A percentile compares a stretch with the other conserved stretches of the same genome.
Evolutionary conservation across 2,113 vertebrate species (phyloP).

Genomic region (Gallinago paraguaiae): DNA sequence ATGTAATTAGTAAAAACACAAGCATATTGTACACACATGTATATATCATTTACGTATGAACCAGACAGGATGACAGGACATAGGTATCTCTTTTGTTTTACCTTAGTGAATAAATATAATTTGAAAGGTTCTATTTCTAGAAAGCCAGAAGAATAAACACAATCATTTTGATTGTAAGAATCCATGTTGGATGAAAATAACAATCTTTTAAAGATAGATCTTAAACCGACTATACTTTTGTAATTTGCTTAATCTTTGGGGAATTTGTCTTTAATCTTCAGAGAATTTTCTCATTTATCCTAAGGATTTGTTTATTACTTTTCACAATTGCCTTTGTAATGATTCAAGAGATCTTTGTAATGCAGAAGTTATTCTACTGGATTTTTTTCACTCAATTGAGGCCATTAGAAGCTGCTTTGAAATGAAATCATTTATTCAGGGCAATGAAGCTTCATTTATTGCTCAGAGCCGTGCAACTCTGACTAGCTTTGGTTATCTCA

Average conservation of each 20-base stretch:
- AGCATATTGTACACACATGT: neutral
- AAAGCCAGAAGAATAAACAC: neutral
- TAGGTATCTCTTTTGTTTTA: neutral
- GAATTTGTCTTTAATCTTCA: neutral
- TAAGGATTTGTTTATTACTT: conserved; percentile 30
- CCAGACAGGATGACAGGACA: neutral
- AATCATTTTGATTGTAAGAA: neutral
- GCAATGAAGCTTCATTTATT: neutral
- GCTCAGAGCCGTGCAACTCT: neutral
- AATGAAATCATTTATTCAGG: conserved; percentile 17
- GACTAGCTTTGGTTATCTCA: neutral
- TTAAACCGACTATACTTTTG: neutral
- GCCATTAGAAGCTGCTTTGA: neutral
- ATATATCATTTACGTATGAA: neutral
- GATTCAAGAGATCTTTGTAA: neutral
- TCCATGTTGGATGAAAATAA: neutral
- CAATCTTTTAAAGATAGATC: neutral
- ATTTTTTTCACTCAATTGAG: neutral
- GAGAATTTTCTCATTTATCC: neutral
- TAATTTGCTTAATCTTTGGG: neutral
- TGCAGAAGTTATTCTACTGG: neutral
- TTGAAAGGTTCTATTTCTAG: neutral
- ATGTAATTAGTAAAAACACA: neutral
- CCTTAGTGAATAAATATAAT: neutral
- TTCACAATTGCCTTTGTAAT: conserved; percentile 7